Percentiles rank a stretch among this genome's conserved stretches.
Conservation (phyloP, 2,113 vertebrate species). For the Anguilla rostrata region DNA sequence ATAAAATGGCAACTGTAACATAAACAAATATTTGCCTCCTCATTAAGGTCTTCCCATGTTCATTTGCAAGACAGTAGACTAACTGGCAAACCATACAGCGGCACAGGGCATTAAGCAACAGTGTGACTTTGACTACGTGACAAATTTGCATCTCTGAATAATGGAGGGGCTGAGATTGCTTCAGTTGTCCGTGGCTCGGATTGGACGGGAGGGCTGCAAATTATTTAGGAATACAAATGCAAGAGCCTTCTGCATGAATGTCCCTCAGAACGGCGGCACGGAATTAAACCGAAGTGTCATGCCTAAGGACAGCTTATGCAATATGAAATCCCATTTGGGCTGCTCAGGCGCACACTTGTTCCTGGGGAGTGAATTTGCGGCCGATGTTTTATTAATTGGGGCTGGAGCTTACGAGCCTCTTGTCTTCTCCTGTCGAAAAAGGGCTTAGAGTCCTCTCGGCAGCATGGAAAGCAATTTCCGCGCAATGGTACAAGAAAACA, state of each 20-base stretch:
- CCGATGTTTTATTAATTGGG: slow-evolving; percentile 57
- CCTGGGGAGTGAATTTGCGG: slow-evolving; percentile 42
- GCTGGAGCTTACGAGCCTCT: slow-evolving; percentile 28
- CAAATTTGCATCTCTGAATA: slow-evolving; percentile 12
- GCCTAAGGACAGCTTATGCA: slow-evolving; percentile 24
- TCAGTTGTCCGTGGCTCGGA: background rate
- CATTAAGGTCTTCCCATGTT: background rate
- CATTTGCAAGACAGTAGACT: background rate
- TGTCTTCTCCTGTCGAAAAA: background rate
- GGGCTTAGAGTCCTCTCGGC: background rate
- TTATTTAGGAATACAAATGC: slow-evolving; percentile 58
- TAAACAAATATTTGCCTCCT: background rate
- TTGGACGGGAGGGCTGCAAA: slow-evolving; percentile 34
- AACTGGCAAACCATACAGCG: background rate
- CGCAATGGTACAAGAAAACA: background rate
- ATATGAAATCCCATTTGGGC: slow-evolving; percentile 41
- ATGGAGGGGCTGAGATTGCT: slow-evolving; percentile 21
- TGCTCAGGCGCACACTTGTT: slow-evolving; percentile 22
- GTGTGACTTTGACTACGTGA: background rate
- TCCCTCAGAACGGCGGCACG: slow-evolving; percentile 36
- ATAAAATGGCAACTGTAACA: background rate
- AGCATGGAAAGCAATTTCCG: slow-evolving; percentile 7
- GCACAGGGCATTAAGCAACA: background rate
- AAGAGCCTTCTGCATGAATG: slow-evolving; percentile 38
- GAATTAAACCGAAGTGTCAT: slow-evolving; percentile 48